phyloP scores from a whole-genome alignment of 2,797 vertebrate genomes.

The Lepidocolaptes lacrymiger region DNA sequence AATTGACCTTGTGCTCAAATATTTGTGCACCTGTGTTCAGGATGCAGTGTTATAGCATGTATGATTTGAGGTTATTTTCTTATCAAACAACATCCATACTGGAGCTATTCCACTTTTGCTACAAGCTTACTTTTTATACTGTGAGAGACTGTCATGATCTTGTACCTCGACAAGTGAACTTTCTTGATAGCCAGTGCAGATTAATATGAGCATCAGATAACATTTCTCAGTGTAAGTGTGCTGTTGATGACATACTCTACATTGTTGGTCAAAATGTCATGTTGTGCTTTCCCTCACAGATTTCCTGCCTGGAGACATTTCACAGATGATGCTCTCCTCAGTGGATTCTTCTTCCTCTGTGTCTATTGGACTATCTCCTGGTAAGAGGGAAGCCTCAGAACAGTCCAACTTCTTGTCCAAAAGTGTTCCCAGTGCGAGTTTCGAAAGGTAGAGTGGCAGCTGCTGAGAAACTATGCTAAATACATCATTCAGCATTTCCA shows the following conservation, averaged over 20 bases:
- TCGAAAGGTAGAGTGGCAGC: conserved; percentile 81
- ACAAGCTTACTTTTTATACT: neutral
- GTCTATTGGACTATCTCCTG: conserved; percentile 74
- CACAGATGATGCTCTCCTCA: conserved; percentile 60
- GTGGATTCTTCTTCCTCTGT: conserved; percentile 78
- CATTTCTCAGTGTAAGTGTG: neutral
- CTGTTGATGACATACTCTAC: neutral
- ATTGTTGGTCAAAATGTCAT: neutral
- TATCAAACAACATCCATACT: neutral
- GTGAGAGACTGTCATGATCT: neutral
- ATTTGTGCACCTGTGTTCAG: neutral
- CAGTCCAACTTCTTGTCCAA: conserved; percentile 74
- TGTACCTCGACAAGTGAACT: neutral
- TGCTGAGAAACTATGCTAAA: neutral
- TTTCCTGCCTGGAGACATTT: conserved; percentile 84
- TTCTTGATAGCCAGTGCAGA: neutral
- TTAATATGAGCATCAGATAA: neutral
- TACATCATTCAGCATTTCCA: neutral
- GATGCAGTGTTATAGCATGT: neutral
- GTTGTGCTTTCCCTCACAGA: conserved; percentile 75
- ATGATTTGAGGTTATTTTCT: neutral
- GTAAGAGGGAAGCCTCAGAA: conserved; percentile 77
- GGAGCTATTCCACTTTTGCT: neutral
- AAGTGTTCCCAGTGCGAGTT: conserved; percentile 77
- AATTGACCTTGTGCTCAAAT: fast-evolving